Percentiles rank a stretch among this genome's conserved stretches.
Conservation (phyloP, 2,888 invertebrate genomes). For the Cheilosia impressa region DNA sequence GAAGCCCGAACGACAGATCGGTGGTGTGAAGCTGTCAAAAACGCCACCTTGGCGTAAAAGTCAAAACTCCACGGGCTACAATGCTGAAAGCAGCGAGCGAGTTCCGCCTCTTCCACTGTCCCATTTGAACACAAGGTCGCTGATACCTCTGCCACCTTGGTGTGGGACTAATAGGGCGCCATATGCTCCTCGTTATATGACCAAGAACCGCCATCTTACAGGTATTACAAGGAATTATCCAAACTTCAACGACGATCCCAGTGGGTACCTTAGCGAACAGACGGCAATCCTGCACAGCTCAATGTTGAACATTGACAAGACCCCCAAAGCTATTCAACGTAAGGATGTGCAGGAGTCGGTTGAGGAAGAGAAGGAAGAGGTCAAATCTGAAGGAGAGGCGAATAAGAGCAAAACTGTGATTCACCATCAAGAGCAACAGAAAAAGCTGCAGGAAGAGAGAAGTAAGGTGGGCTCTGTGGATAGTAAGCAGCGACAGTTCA, state of each 20-base stretch:
- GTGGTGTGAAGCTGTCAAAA: slow-evolving; percentile 76
- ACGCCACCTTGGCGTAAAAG: slow-evolving; percentile 78
- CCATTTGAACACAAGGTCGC: slow-evolving; percentile 61
- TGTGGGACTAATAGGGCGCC: slow-evolving; percentile 34
- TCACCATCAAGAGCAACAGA: slow-evolving; percentile 75
- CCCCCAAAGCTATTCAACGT: slow-evolving; percentile 62
- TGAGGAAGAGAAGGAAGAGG: slow-evolving; percentile 48
- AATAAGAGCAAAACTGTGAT: slow-evolving; percentile 70
- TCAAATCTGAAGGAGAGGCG: slow-evolving; percentile 36
- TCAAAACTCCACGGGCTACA: slow-evolving; percentile 54
- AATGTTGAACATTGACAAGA: slow-evolving; percentile 86
- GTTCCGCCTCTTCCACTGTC: slow-evolving; percentile 78
- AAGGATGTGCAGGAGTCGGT: slow-evolving; percentile 44
- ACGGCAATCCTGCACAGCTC: slow-evolving; percentile 93
- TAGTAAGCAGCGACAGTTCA: slow-evolving; percentile 42
- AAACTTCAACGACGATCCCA: slow-evolving; percentile 96
- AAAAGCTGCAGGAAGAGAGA: slow-evolving; percentile 72
- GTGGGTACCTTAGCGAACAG: slow-evolving; percentile 95
- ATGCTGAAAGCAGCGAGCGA: slow-evolving; percentile 75
- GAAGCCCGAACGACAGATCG: slow-evolving; percentile 76
- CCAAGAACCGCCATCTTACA: slow-evolving; percentile 69
- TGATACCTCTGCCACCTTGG: slow-evolving; percentile 73
- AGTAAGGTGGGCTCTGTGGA: slow-evolving; percentile 34
- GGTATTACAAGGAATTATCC: slow-evolving; percentile 84
- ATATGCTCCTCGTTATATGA: slow-evolving; percentile 49